phyloP scores from a whole-genome alignment of 2,113 vertebrate genomes.

The Ardeotis arabs region DNA sequence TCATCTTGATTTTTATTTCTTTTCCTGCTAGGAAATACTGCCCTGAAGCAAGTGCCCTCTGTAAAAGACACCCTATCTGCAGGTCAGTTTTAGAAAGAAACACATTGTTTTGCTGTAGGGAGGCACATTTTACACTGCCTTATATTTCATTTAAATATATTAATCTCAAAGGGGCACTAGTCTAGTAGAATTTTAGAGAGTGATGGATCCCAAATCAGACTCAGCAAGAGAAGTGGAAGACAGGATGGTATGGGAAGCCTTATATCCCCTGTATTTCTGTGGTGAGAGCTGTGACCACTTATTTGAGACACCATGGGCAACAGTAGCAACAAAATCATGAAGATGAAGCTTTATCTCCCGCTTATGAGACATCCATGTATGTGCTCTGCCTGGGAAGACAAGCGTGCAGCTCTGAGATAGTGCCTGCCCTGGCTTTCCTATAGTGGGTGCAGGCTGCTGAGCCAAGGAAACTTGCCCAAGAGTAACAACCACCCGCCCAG shows the following conservation, averaged over 20 bases:
- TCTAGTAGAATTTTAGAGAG: not conserved
- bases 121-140: not conserved
- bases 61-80: not conserved
- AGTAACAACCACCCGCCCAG: not conserved
- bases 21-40: not conserved
- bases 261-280: not conserved
- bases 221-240: not conserved
- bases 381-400: accelerated
- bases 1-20: not conserved
- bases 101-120: not conserved
- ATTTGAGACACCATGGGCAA: not conserved
- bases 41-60: not conserved
- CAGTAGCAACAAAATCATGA: not conserved
- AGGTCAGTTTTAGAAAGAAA: not conserved
- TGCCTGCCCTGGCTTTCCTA: not conserved
- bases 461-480: not conserved
- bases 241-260: not conserved
- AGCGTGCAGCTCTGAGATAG: not conserved
- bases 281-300: not conserved
- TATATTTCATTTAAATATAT: not conserved
- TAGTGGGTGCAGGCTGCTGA: not conserved
- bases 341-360: not conserved
- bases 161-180: not conserved
- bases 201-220: not conserved
- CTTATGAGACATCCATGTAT: not conserved